Conservation (phyloP, 2,113 vertebrate species). For the Halcyon malimbica region DNA sequence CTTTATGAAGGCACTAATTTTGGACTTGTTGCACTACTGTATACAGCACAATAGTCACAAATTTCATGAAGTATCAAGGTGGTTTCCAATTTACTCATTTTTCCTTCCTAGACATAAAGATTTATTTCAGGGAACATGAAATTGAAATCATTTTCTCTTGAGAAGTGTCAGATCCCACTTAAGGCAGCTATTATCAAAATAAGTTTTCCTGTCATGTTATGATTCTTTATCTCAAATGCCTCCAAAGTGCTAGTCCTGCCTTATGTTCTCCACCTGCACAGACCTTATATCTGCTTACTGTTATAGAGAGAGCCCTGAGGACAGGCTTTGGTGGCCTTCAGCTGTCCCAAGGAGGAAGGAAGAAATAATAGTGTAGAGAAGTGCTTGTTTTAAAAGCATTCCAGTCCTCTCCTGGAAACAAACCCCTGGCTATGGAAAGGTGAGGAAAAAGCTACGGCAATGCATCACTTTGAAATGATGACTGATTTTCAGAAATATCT, state of each 20-base stretch:
- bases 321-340: background rate
- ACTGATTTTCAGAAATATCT: background rate
- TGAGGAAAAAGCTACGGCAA: background rate
- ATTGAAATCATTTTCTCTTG: background rate
- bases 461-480: background rate
- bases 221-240: background rate
- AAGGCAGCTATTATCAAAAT: background rate
- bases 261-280: background rate
- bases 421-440: accelerated
- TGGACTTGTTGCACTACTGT: background rate
- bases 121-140: background rate
- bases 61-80: background rate
- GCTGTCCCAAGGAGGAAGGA: background rate
- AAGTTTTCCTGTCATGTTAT: background rate
- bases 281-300: background rate
- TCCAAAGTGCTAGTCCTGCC: background rate
- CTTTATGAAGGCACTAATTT: background rate
- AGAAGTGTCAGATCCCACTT: background rate
- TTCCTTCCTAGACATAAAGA: background rate
- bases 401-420: background rate
- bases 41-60: background rate
- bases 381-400: background rate
- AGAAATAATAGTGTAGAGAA: background rate
- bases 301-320: background rate
- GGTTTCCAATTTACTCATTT: background rate